phyloP scores from a whole-genome alignment of 2,113 vertebrate genomes.

The Tachuris rubrigastra region DNA sequence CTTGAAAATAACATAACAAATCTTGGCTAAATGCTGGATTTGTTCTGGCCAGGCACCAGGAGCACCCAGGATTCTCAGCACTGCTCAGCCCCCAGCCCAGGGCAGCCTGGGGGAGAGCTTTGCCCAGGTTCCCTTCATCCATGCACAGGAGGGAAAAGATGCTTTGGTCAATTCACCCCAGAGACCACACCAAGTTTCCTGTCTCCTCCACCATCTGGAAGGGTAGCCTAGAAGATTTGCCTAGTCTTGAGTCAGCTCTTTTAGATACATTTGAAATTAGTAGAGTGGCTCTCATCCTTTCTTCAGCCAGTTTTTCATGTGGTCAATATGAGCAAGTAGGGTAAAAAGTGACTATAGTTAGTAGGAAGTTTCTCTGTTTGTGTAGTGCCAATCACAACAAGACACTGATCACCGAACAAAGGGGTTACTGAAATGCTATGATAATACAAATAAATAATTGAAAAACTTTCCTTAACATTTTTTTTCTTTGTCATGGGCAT shows the following conservation, averaged over 20 bases:
- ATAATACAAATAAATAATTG: background rate
- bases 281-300: background rate
- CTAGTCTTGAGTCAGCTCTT: background rate
- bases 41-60: background rate
- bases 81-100: background rate
- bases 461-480: background rate
- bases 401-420: background rate
- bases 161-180: background rate
- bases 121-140: background rate
- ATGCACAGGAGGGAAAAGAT: background rate
- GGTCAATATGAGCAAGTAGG: background rate
- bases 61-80: background rate
- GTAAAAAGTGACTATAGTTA: background rate
- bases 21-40: background rate
- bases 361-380: background rate
- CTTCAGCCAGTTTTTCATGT: background rate
- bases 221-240: background rate
- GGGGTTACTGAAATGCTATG: background rate
- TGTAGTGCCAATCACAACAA: background rate
- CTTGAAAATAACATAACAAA: conserved; percentile 10
- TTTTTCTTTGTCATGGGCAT: background rate
- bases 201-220: background rate
- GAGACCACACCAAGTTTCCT: background rate
- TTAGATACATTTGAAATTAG: background rate
- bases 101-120: background rate